Conservation (phyloP, 2,113 vertebrate species). For the Panthera uncia region DNA sequence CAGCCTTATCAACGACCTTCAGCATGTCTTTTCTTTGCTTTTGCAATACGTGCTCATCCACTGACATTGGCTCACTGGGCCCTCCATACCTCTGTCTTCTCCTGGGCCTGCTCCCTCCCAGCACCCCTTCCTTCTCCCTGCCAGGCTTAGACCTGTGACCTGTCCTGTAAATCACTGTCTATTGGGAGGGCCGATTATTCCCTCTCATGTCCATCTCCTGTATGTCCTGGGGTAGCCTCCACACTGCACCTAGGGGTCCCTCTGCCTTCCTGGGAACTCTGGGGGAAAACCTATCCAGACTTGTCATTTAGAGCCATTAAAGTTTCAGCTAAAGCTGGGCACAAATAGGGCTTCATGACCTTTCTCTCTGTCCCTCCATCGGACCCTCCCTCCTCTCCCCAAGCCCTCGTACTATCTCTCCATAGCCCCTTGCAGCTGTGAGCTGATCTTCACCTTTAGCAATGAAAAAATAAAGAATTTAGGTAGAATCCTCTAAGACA, state of each 20-base stretch:
- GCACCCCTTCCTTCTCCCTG: neutral
- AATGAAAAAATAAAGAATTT: neutral
- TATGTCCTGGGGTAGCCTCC: neutral
- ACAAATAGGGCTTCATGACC: neutral
- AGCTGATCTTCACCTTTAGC: neutral
- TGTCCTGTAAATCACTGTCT: neutral
- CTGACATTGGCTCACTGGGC: fast-evolving
- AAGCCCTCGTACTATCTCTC: neutral
- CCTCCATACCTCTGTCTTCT: neutral
- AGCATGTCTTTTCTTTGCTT: neutral
- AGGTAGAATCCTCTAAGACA: neutral
- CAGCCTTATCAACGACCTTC: neutral
- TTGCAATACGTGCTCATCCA: too few relatives aligned
- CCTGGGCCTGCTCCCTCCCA: neutral
- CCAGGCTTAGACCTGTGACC: neutral
- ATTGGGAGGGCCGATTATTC: neutral
- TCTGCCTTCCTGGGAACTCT: neutral
- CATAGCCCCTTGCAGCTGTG: neutral
- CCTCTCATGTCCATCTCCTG: fast-evolving
- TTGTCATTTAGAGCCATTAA: neutral
- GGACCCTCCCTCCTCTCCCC: neutral
- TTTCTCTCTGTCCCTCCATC: neutral
- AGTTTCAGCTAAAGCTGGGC: neutral
- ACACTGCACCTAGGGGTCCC: fast-evolving
- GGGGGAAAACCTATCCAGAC: neutral